A percentile compares a stretch with the other conserved stretches of the same genome.
phyloP scores from a whole-genome alignment of 2,888 invertebrate species.

The Tupiocoris notatus region DNA sequence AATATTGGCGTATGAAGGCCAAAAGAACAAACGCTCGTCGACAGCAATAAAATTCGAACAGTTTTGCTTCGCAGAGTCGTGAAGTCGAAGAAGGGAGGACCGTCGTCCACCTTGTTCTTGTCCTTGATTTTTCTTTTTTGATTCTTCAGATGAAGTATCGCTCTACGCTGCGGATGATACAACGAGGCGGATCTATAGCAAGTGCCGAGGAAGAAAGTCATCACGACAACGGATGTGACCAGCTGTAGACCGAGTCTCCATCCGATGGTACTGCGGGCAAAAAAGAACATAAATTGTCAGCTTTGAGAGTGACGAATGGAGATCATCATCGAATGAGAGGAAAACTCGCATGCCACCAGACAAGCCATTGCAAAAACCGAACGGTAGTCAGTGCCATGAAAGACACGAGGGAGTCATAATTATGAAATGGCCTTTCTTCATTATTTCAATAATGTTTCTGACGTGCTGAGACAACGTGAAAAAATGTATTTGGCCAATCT shows the following conservation, averaged over 20 bases:
- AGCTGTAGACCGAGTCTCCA: conserved; percentile 83
- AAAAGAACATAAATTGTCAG: neutral
- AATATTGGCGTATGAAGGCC: conserved; percentile 85
- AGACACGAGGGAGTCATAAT: too few relatives aligned
- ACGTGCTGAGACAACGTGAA: too few relatives aligned
- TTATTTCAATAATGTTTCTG: too few relatives aligned
- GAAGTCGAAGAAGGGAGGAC: conserved; percentile 83
- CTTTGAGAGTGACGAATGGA: too few relatives aligned
- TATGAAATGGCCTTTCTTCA: too few relatives aligned
- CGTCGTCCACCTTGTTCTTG: conserved; percentile 69
- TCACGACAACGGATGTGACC: conserved; percentile 78
- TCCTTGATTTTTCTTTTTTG: conserved; percentile 78
- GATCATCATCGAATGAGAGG: too few relatives aligned
- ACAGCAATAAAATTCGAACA: conserved; percentile 75
- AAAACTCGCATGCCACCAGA: too few relatives aligned
- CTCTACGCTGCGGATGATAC: conserved; percentile 82
- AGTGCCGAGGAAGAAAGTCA: conserved; percentile 80
- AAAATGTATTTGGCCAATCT: too few relatives aligned
- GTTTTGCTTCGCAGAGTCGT: conserved; percentile 81
- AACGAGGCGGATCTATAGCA: conserved; percentile 85
- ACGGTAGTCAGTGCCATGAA: too few relatives aligned
- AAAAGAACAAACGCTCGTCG: conserved; percentile 75
- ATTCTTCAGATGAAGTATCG: conserved; percentile 84
- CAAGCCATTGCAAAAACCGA: too few relatives aligned
- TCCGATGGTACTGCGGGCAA: conserved; percentile 49